Evolutionary conservation across 2,888 invertebrate genomes (phyloP), one percentile per base, ranked within the genome.

Genomic region (Latrodectus elegans): DNA sequence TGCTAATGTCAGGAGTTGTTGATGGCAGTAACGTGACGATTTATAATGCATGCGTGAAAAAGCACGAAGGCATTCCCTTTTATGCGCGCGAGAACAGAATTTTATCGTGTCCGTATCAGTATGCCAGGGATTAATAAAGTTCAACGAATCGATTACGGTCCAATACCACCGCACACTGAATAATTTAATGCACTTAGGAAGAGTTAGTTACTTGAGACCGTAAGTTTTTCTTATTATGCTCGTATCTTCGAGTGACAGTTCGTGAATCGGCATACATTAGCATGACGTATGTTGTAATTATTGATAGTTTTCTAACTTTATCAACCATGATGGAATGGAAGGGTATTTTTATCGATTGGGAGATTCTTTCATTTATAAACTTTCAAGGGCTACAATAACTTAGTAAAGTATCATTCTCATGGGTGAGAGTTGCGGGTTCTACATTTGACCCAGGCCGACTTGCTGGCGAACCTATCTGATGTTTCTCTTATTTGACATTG

Each of bases 1-100:
- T 87, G 86, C 71, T 77, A 87, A 87, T 87, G 81, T 67, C 51
- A 67, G 67, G 60, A 81, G 81, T 82, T 77, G 81, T 72, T 76
- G 64, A 55, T 55, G 67, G 26, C 71, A 76, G 76, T 72, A 71
- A 81, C 65, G 71, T 14, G 51, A 53, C 64, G 49, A 70, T 60
- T n/a, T 64, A 76, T 83, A 53, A 71, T 83, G 53, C 77, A 67
- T 78, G 72, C 67, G 72, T 65, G 53, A 15, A 38, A 81, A 64
- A 52, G n/a, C 68, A 87, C 75, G 72, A 71, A 81, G 76, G 53
- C 55, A 64, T 60, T 85, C 71, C n/a, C 12, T 60, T 75, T 72
- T 80, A 64, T 49, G 17, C 75, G 76, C 71, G 64, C 76, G 60
- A 51, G 77, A 68, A 73, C 15, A 65, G 64, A 17, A 74, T 80